Percentiles rank a stretch among this genome's conserved stretches.
Evolutionary conservation across 2,888 invertebrate genomes (phyloP).

Genomic region (Coelopa pilipes): DNA sequence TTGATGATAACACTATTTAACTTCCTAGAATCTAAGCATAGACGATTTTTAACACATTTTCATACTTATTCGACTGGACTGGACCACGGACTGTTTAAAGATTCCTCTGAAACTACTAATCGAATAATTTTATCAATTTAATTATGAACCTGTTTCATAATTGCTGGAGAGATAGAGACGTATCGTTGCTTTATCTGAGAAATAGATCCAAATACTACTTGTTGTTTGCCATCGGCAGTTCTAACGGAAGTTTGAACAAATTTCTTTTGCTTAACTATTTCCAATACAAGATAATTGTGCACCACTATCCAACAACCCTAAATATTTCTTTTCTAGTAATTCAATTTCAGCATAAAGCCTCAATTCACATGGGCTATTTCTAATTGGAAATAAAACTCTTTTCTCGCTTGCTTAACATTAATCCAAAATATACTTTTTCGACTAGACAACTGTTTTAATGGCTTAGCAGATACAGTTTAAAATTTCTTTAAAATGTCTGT

Average conservation of each 20-base stretch:
- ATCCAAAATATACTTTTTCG: constrained; percentile 24
- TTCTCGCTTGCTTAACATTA: constrained; percentile 11
- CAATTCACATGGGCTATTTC: constrained; percentile 9
- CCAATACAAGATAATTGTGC: constrained; percentile 37
- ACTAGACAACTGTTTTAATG: neutral
- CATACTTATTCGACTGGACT: too few relatives aligned
- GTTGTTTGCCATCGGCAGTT: too few relatives aligned
- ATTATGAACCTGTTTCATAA: too few relatives aligned
- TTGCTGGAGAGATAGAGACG: too few relatives aligned
- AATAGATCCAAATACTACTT: too few relatives aligned
- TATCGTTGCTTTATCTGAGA: too few relatives aligned
- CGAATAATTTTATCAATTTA: too few relatives aligned
- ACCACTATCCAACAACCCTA: constrained; percentile 33
- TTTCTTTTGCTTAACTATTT: constrained; percentile 12
- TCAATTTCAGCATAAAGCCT: constrained; percentile 22
- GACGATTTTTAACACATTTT: too few relatives aligned
- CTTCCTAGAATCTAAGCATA: too few relatives aligned
- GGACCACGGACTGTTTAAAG: too few relatives aligned
- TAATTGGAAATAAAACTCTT: constrained; percentile 22
- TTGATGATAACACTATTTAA: constrained; percentile 48
- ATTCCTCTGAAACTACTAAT: too few relatives aligned
- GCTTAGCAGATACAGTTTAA: neutral
- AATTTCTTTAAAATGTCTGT: neutral
- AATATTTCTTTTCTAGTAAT: constrained; percentile 11
- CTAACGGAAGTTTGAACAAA: too few relatives aligned